Evolutionary conservation across 1,140 invertebrate genomes (phyloP), one percentile per base, ranked within the genome.

Genomic region (Musca vetustissima): DNA sequence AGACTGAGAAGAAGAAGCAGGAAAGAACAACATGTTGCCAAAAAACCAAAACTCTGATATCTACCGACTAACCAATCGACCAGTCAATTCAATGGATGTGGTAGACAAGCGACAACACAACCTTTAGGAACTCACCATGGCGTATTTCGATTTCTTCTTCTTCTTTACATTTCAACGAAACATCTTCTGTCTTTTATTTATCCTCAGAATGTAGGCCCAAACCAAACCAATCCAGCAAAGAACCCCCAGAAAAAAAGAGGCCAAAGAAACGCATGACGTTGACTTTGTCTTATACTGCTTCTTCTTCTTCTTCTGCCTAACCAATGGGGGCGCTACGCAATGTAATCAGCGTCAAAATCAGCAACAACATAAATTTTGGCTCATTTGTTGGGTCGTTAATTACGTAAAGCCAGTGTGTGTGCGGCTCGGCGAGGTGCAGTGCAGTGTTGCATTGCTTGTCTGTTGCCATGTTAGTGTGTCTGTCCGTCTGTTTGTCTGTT

Each of bases 351-450:
- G 57, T 61, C 57, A 61, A 61, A 36, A 61, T 61, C 57, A 61
- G 28, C 57, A 61, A 61, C 57, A 61, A 61, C 57, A 61, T 61
- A 61, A 61, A 61, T 61, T 61, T 36, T 61, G 57, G 36, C 57
- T 61, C 57, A 61, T 61, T 61, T 61, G 57, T 61, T 61, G 57
- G 36, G 57, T 61, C 36, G 57, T 61, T 61, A 61, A 61, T 61
- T 61, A 61, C 57, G 57, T 36, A 43, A 61, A 61, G 57, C 57
- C 57, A 36, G 57, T 36, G 22, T 25, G 28, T 28, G 24, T 57
- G 53, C n/a, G n/a, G n/a, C n/a, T n/a, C n/a, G n/a, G n/a, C n/a
- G n/a, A n/a, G 3, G 13, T 28, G 25, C 2, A 14, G 36, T 13
- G 11, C 36, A 13, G 36, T 43, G 36, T 43, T 43, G 36, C 36